A percentile compares a stretch with the other conserved stretches of the same genome.
phyloP scores from a whole-genome alignment of 2,113 vertebrate genomes.

The Gadus chalcogrammus region DNA sequence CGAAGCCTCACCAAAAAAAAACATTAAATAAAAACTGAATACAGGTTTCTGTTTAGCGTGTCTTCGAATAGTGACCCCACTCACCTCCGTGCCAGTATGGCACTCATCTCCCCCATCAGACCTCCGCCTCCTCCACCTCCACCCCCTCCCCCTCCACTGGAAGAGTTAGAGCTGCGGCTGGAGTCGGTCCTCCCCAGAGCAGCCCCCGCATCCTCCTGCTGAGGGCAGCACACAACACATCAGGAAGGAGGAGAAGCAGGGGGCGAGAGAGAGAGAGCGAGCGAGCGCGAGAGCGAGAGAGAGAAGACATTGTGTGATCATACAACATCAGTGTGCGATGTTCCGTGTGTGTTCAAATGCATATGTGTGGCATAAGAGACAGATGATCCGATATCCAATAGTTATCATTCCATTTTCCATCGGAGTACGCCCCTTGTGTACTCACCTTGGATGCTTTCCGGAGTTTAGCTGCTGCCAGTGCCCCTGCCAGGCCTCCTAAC shows the following conservation, averaged over 20 bases:
- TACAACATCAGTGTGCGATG: too few species aligned
- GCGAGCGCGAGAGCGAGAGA: not conserved
- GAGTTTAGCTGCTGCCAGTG: conserved; percentile 84
- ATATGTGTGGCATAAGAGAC: too few species aligned
- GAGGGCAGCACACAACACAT: conserved; percentile 48
- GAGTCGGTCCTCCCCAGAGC: conserved; percentile 66
- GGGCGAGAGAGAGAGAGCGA: conserved; percentile 6
- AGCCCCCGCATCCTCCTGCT: conserved; percentile 74
- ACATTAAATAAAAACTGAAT: too few species aligned
- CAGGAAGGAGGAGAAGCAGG: not conserved
- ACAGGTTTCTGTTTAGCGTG: too few species aligned
- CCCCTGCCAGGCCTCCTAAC: conserved; percentile 71
- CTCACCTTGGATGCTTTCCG: conserved; percentile 83
- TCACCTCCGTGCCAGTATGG: conserved; percentile 87
- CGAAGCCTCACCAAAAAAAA: too few species aligned
- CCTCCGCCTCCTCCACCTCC: conserved; percentile 71
- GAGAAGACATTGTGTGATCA: not conserved
- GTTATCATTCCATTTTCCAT: too few species aligned
- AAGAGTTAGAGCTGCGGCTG: conserved; percentile 68
- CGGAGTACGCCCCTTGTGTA: not conserved
- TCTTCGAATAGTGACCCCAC: conserved; percentile 10
- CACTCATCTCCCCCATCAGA: conserved; percentile 91
- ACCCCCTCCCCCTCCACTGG: conserved; percentile 46
- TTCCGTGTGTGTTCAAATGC: too few species aligned
- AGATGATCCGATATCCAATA: too few species aligned